Base-by-base conservation (phyloP, 2,888 invertebrate species). In the Euproctis similis region DNA sequence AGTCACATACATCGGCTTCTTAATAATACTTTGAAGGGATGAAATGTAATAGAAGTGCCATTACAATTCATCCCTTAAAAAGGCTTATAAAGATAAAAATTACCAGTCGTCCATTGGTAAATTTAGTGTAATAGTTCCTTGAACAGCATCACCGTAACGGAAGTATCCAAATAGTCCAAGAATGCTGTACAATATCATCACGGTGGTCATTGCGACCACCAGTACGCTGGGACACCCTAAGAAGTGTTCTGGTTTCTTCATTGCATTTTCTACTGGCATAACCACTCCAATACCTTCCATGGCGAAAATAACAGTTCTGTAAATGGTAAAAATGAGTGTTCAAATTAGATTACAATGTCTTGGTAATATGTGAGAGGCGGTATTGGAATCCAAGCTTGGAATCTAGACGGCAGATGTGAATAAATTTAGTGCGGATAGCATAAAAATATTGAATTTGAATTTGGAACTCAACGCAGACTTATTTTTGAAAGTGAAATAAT, bases 211-310 rank as follows among this genome's bases (percentile, higher is more conserved):
- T 0, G 95, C 94, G 0, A 91, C 87, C 37, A 93, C 94, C 4
- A 98, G 81, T 0, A 96, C 93, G 11, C 97, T 92, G 0, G 91
- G 92, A 42, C 89, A 90, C n/a, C 91, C 90, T 25, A 96, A 88
- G 56, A 94, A 94, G 31, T 92, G 91, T 34, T 90, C 84, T 0
- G 95, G 95, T 34, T 90, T 90, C 45, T 87, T 87, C 96, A 98
- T 96, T 1, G 90, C 89, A 61, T 97, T 97, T 68, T 97, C 96
- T 7, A 98, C 90, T 0, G 97, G 97, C 87, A 98, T 90, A 8
- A 97, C 93, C 26, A 92, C 92, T 28, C 94, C 94, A 43, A 98
- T 97, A 30, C 95, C 96, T 84, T 98, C 98, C 89, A 98, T 97
- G 12, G 98, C 96, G 67, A 97, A 98, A 52, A 98, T 92, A 1